These are phyloP conservation scores for Palythoa heliodiscus DNA, from an alignment of 92 coral and sea anemone species.

Conservation along the genomic window DNA sequence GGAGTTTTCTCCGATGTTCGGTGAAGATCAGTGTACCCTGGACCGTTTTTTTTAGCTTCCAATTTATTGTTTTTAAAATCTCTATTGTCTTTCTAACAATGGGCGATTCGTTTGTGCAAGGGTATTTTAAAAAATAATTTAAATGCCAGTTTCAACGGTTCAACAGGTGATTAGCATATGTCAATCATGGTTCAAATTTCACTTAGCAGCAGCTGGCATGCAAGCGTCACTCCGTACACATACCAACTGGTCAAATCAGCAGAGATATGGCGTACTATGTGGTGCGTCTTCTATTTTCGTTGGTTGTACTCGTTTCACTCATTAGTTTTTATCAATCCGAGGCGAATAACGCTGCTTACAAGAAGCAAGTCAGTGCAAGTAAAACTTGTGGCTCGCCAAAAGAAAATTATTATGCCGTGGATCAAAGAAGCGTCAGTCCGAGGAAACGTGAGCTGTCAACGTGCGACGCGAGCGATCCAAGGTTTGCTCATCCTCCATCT, in stretches of 20 bases:
- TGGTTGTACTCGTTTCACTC: conserved; percentile 38
- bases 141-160: conserved; percentile 19
- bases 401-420: conserved; percentile 63
- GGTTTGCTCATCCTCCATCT: conserved; percentile 76
- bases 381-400: conserved; percentile 78
- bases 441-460: conserved; percentile 14
- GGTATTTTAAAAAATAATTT: conserved; percentile 1
- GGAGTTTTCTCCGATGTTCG: no score
- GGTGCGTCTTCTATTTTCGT: conserved; percentile 31
- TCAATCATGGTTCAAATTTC: conserved; percentile 74
- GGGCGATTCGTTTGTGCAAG: neutral
- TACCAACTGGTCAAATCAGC: conserved; percentile 50
- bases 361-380: conserved; percentile 62
- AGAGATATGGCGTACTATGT: conserved; percentile 64
- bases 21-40: no score
- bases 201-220: conserved; percentile 77
- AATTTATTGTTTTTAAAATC: neutral
- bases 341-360: conserved; percentile 78
- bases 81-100: neutral
- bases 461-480: conserved; percentile 68
- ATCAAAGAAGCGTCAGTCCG: conserved; percentile 47
- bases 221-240: conserved; percentile 56
- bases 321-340: conserved; percentile 38
- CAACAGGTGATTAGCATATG: conserved; percentile 66
- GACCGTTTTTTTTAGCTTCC: no score